Evolutionary conservation across 2,888 invertebrate species (phyloP).

Genomic region (Agrochola lychnidis): DNA sequence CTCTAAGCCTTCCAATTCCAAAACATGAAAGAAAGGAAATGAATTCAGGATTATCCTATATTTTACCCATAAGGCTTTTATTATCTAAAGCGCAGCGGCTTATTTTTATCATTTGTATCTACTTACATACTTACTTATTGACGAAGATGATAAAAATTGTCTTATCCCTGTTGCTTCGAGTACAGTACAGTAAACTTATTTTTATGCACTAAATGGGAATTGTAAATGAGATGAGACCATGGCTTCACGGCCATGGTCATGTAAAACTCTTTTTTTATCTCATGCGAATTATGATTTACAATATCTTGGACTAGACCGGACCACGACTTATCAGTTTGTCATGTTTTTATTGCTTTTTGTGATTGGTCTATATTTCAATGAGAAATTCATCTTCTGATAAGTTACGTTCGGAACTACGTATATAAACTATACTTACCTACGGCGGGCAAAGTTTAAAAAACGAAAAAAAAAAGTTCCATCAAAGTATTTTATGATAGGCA

Average conservation of each 20-base stretch:
- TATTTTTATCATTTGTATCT: neutral
- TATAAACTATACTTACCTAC: too few relatives aligned
- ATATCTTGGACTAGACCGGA: neutral
- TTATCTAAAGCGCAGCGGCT: neutral
- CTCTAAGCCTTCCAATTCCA: neutral
- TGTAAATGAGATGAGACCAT: neutral
- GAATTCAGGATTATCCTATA: neutral
- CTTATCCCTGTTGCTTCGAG: neutral
- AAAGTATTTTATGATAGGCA: neutral
- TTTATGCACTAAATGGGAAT: slow-evolving; percentile 14
- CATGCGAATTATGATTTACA: neutral
- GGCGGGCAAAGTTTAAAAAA: too few relatives aligned
- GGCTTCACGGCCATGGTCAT: neutral
- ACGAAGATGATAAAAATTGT: neutral
- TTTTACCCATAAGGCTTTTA: neutral
- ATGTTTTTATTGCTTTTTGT: neutral
- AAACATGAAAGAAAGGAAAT: slow-evolving; percentile 13
- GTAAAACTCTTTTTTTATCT: neutral
- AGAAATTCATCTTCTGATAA: neutral
- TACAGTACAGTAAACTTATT: neutral
- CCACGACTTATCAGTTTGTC: neutral
- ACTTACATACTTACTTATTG: too few relatives aligned
- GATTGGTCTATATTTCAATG: neutral
- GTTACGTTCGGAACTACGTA: neutral
- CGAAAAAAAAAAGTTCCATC: neutral